Conservation (phyloP, 2,797 vertebrate genomes). For the Glossophaga mutica region DNA sequence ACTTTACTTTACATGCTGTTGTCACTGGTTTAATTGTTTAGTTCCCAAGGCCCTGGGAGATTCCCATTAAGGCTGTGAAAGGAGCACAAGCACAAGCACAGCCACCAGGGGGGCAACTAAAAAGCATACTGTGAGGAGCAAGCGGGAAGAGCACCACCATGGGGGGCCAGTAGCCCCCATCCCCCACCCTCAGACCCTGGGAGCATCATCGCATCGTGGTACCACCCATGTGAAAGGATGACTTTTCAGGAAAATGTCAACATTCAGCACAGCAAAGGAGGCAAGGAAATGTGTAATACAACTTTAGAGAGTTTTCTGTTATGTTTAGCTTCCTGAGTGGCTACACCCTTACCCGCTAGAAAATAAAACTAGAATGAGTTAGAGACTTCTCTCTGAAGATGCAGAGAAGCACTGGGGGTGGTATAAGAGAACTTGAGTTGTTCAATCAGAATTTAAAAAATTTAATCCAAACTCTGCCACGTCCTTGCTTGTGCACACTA, state of each 20-base stretch:
- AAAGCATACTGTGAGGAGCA: background rate
- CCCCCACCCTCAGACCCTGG: background rate
- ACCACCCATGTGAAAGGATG: background rate
- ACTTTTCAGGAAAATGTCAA: background rate
- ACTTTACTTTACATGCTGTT: background rate
- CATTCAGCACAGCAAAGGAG: background rate
- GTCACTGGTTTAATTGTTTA: background rate
- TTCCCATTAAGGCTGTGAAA: background rate
- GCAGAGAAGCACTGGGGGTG: background rate
- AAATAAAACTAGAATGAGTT: background rate
- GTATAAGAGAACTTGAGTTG: background rate
- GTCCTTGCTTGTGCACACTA: background rate
- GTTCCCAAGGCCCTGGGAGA: background rate
- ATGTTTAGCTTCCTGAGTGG: background rate
- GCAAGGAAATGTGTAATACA: background rate
- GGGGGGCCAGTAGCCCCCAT: background rate
- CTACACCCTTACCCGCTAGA: background rate
- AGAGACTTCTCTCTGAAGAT: background rate
- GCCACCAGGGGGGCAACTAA: background rate
- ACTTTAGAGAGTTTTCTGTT: background rate
- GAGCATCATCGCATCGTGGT: background rate
- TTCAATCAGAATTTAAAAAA: background rate
- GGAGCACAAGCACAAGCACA: background rate
- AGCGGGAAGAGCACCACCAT: background rate
- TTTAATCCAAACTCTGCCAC: background rate